phyloP scores from a whole-genome alignment of 2,888 invertebrate genomes.

The Mythimna lalbum region DNA sequence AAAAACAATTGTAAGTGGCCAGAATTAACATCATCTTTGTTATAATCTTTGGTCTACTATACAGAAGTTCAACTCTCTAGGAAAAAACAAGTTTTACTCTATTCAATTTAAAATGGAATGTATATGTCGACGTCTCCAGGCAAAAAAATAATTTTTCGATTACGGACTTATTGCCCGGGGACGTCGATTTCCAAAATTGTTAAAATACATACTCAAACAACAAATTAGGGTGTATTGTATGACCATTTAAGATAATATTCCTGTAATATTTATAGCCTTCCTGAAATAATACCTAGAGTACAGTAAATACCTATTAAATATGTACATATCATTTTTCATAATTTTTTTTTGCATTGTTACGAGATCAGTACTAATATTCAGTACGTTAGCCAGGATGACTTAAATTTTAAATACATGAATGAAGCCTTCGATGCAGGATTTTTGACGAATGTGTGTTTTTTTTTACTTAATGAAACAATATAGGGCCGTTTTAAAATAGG shows the following conservation, averaged over 20 bases:
- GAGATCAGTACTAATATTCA: constrained; percentile 47
- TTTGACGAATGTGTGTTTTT: constrained; percentile 35
- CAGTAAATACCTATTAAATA: constrained; percentile 38
- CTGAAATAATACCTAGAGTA: constrained; percentile 52
- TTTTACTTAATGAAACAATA: neutral
- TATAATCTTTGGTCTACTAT: neutral
- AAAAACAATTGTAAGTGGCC: neutral
- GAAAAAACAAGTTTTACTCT: neutral
- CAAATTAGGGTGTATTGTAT: constrained; percentile 24
- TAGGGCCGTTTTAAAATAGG: neutral
- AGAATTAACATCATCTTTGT: neutral
- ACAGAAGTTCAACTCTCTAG: constrained; percentile 16
- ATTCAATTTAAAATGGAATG: constrained; percentile 3
- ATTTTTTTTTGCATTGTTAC: constrained; percentile 46
- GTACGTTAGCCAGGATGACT: constrained; percentile 40
- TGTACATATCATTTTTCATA: constrained; percentile 32
- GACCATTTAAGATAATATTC: constrained; percentile 39
- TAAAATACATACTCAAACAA: constrained; percentile 12
- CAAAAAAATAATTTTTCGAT: no score
- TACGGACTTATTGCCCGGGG: no score
- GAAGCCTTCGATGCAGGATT: constrained; percentile 10
- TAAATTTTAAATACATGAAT: constrained; percentile 1
- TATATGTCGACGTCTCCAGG: neutral
- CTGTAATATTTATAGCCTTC: constrained; percentile 47
- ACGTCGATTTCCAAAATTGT: neutral